These are phyloP conservation scores for Drosophila mayaguana DNA, from an alignment of 2,888 invertebrate genomes.

Conservation along the genomic window DNA sequence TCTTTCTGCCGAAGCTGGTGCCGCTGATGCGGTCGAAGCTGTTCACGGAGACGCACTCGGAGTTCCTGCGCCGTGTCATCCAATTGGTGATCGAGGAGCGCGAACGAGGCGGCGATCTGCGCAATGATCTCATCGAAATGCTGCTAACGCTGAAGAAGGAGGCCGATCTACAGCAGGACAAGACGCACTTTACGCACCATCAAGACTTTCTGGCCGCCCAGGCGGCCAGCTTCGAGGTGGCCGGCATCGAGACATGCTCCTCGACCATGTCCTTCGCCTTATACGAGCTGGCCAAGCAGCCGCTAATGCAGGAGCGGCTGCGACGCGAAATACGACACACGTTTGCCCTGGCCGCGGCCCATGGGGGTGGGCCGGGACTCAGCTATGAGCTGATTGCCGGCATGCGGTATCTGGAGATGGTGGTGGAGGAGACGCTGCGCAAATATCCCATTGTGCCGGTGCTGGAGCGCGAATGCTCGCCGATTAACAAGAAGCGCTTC, in stretches of 20 bases:
- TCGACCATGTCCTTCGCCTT: conserved; percentile 85
- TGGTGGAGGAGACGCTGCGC: conserved; percentile 83
- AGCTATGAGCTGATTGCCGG: conserved; percentile 84
- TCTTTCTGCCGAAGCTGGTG: conserved; percentile 85
- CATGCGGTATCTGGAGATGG: conserved; percentile 85
- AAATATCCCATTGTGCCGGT: conserved; percentile 84
- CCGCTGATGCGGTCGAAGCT: conserved; percentile 80
- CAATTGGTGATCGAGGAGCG: conserved; percentile 85
- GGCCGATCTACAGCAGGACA: conserved; percentile 75
- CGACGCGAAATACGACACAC: conserved; percentile 84
- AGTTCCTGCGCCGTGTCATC: conserved; percentile 85
- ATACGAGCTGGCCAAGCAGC: conserved; percentile 85
- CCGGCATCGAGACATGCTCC: conserved; percentile 83
- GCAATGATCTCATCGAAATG: conserved; percentile 86
- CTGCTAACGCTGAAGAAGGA: conserved; percentile 85
- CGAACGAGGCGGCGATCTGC: conserved; percentile 82
- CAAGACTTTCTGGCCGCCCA: conserved; percentile 83
- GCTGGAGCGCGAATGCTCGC: conserved; percentile 83
- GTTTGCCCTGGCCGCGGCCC: conserved; percentile 50
- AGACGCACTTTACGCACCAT: conserved; percentile 77
- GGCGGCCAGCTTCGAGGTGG: conserved; percentile 83
- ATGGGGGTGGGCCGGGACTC: conserved; percentile 53
- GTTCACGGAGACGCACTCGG: conserved; percentile 71
- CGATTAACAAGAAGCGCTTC: conserved; percentile 78
- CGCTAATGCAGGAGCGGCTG: conserved; percentile 84